Conservation (phyloP, 2,888 invertebrate genomes). For the Cancer borealis region DNA sequence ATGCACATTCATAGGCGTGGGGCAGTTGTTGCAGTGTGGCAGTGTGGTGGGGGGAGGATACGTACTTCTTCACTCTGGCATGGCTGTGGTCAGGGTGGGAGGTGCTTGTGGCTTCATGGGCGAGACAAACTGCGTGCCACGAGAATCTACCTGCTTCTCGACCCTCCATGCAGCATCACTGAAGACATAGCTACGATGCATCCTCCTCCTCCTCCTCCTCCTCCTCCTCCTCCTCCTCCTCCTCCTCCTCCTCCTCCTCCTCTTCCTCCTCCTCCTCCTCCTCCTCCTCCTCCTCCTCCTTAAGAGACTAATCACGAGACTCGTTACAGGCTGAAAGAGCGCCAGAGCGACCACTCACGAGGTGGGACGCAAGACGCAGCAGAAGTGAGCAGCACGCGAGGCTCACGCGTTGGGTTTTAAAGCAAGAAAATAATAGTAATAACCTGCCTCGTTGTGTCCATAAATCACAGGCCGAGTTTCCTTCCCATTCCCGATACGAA, state of each 20-base stretch:
- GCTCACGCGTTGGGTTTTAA: neutral
- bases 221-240: neutral
- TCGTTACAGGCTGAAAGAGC: constrained; percentile 62
- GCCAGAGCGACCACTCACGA: constrained; percentile 57
- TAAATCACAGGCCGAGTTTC: constrained; percentile 50
- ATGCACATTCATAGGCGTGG: neutral
- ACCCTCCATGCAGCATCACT: neutral
- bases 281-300: neutral
- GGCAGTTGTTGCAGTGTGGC: neutral
- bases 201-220: neutral
- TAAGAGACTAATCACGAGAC: constrained; percentile 62
- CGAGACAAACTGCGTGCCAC: neutral
- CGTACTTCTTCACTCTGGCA: neutral
- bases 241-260: neutral
- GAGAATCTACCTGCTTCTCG: neutral
- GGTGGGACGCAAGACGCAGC: neutral
- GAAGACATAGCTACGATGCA: neutral
- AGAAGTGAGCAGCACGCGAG: neutral
- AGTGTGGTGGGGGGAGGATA: neutral
- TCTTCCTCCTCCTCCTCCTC: neutral
- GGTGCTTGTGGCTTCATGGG: neutral
- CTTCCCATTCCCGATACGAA: neutral
- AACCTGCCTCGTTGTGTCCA: constrained; percentile 2
- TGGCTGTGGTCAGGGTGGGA: neutral
- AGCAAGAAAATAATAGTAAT: constrained; percentile 50